phyloP scores from a whole-genome alignment of 2,888 invertebrate genomes.

The Trimorus sp. region DNA sequence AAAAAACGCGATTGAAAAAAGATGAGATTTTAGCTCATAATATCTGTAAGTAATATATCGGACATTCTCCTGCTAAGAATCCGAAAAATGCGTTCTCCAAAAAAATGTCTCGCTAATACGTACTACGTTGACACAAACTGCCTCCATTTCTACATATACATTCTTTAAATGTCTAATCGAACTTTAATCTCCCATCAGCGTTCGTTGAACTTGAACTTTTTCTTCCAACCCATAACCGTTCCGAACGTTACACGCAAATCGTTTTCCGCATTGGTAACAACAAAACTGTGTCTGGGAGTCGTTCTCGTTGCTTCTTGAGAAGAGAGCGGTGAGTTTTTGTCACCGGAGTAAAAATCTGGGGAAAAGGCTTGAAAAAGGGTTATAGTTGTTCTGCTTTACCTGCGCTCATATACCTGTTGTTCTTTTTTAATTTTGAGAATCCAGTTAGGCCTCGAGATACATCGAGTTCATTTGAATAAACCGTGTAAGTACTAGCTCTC shows the following conservation, averaged over 20 bases:
- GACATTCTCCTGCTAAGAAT: slow-evolving; percentile 13
- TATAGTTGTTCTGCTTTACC: slow-evolving; percentile 32
- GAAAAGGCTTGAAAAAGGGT: slow-evolving; percentile 16
- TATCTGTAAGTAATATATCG: slow-evolving; percentile 39
- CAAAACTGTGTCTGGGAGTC: no score
- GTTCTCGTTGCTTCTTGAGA: no score
- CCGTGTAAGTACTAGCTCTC: slow-evolving; percentile 77
- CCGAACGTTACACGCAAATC: no score
- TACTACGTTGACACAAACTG: no score
- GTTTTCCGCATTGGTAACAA: no score
- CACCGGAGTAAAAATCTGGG: neutral
- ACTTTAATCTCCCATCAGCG: no score
- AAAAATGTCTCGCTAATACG: slow-evolving; percentile 7
- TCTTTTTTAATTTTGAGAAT: slow-evolving; percentile 79
- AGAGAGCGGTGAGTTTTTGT: neutral
- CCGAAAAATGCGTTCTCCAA: slow-evolving; percentile 22
- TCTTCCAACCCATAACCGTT: no score
- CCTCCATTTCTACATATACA: no score
- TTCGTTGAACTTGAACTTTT: no score
- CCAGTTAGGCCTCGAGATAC: slow-evolving; percentile 77
- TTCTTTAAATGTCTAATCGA: no score
- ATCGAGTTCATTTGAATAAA: slow-evolving; percentile 80
- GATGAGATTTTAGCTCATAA: slow-evolving; percentile 49
- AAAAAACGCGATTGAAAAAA: slow-evolving; percentile 40
- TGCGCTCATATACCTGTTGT: slow-evolving; percentile 62